phyloP scores from a whole-genome alignment of 2,888 invertebrate species.

The Danaus chrysippus region DNA sequence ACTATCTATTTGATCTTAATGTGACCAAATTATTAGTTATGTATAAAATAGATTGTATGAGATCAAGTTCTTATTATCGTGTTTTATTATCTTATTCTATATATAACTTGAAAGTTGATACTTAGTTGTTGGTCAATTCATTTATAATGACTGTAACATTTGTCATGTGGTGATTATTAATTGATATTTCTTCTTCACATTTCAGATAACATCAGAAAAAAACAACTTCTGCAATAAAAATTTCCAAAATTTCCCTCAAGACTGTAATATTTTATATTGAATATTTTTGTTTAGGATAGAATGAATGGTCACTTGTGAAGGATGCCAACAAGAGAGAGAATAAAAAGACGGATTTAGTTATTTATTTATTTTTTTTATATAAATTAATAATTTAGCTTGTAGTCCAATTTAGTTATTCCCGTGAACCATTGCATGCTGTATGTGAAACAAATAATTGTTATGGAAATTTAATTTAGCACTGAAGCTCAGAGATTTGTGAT shows the following conservation, averaged over 20 bases:
- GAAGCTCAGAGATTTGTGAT: constrained; percentile 30
- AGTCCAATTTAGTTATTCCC: constrained; percentile 48
- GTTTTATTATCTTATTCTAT: not conserved
- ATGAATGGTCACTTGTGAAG: constrained; percentile 46
- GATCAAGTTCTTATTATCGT: not conserved
- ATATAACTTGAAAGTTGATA: constrained; percentile 1
- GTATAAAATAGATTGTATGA: not conserved
- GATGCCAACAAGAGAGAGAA: constrained; percentile 76
- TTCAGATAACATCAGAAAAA: constrained; percentile 68
- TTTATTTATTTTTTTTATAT: constrained; percentile 57
- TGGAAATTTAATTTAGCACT: constrained; percentile 30
- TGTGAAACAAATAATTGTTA: constrained; percentile 21
- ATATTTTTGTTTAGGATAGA: constrained; percentile 52
- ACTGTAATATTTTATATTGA: constrained; percentile 65
- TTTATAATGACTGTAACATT: not conserved
- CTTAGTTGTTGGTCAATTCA: not conserved
- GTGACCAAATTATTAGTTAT: no score
- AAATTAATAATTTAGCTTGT: constrained; percentile 53
- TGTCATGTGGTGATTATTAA: not conserved
- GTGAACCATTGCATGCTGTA: constrained; percentile 36
- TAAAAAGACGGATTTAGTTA: constrained; percentile 74
- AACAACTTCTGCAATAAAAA: constrained; percentile 54
- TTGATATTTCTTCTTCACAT: constrained; percentile 43
- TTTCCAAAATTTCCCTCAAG: constrained; percentile 76
- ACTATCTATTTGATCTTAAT: no score